Conservation (phyloP, 2,888 invertebrate genomes). For the Epinotia bilunana region DNA sequence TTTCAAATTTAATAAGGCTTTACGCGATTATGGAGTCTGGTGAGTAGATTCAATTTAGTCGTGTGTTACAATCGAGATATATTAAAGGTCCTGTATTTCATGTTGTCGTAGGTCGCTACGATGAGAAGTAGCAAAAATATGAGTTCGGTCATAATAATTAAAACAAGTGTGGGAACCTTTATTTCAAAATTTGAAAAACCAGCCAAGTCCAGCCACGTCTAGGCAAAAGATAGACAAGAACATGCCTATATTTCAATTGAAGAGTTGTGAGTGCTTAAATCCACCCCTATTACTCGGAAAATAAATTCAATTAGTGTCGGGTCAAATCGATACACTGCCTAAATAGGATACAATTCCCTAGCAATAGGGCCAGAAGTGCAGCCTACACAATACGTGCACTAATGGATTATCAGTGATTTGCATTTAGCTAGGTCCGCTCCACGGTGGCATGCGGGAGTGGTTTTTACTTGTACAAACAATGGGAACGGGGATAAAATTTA, state of each 20-base stretch:
- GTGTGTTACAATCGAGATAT: background rate
- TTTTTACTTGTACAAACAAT: constrained; percentile 39
- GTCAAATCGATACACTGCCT: constrained; percentile 13
- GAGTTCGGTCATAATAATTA: too few relatives aligned
- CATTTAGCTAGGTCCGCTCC: constrained; percentile 77
- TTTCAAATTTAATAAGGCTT: constrained; percentile 43
- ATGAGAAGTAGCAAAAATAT: too few relatives aligned
- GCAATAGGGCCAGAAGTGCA: constrained; percentile 12
- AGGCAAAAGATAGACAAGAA: background rate
- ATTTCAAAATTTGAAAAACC: background rate
- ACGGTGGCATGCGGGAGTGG: constrained; percentile 57
- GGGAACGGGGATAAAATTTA: background rate
- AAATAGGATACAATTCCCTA: constrained; percentile 31
- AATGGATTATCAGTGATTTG: constrained; percentile 84
- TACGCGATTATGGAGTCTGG: constrained; percentile 16
- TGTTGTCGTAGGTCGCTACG: too few relatives aligned
- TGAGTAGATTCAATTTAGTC: background rate
- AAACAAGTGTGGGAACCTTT: background rate
- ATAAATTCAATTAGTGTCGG: constrained; percentile 31
- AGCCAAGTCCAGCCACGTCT: background rate
- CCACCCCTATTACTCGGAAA: constrained; percentile 3
- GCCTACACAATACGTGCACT: constrained; percentile 56
- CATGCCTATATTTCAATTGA: background rate
- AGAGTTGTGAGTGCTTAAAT: background rate
- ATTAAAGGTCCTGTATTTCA: background rate